phyloP scores from a whole-genome alignment of 2,797 vertebrate genomes.

The Tinamus major region DNA sequence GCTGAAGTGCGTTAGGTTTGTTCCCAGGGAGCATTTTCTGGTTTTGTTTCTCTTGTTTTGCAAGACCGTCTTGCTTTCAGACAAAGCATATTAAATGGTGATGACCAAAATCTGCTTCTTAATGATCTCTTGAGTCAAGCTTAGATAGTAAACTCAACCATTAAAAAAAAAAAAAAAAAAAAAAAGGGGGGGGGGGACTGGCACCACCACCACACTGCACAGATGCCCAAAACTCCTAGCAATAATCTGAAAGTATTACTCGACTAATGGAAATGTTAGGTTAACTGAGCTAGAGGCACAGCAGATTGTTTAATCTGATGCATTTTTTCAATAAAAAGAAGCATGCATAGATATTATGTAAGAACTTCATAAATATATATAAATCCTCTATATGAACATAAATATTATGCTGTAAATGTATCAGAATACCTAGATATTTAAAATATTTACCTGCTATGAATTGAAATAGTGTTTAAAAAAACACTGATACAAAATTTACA shows the following conservation, averaged over 20 bases:
- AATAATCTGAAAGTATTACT: neutral
- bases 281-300: neutral
- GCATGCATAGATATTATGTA: neutral
- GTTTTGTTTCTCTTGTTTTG: neutral
- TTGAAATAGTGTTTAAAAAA: neutral
- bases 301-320: rapidly evolving
- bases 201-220: neutral
- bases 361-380: neutral
- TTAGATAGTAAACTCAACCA: neutral
- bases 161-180: neutral
- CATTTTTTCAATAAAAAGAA: neutral
- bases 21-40: neutral
- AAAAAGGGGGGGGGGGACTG: no score
- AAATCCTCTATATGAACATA: rapidly evolving
- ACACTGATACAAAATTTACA: neutral
- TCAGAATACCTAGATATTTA: neutral
- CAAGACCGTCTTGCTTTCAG: neutral
- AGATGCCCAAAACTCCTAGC: neutral
- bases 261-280: neutral
- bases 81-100: rapidly evolving
- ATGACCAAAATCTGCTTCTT: neutral
- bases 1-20: neutral
- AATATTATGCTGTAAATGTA: neutral
- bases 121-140: neutral
- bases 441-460: neutral